These are phyloP conservation scores for Myopa testacea DNA, from an alignment of 2,888 invertebrate genomes.

Conservation along the genomic window DNA sequence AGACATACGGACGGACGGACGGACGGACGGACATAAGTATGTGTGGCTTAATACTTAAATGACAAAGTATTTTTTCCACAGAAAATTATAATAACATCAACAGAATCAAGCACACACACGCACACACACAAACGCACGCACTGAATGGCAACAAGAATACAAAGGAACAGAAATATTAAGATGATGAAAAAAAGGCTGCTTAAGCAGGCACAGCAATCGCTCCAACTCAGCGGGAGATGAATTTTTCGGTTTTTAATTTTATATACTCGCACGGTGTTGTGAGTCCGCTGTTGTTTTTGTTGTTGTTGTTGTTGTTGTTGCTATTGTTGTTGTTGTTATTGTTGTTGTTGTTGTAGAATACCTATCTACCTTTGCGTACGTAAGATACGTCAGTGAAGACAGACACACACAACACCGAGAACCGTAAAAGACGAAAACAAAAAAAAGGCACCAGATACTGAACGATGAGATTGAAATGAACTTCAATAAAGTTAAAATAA, in stretches of 20 bases:
- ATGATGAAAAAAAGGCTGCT: slow-evolving; percentile 22
- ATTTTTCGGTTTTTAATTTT: slow-evolving; percentile 51
- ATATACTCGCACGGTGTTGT: slow-evolving; percentile 31
- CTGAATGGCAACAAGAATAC: background rate
- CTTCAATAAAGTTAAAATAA: slow-evolving; percentile 44
- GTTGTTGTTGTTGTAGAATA: slow-evolving; percentile 3
- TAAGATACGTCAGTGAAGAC: slow-evolving; percentile 22
- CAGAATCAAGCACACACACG: background rate
- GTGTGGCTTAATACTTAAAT: background rate
- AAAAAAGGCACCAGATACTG: background rate
- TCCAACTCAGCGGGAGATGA: slow-evolving; percentile 61
- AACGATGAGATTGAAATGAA: slow-evolving; percentile 41
- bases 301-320: slow-evolving; percentile 19
- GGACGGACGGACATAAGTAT: background rate
- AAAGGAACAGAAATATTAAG: slow-evolving; percentile 21
- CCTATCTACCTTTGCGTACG: slow-evolving; percentile 32
- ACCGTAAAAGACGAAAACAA: slow-evolving; percentile 2
- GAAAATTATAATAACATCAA: slow-evolving; percentile 36
- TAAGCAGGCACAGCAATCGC: slow-evolving; percentile 54
- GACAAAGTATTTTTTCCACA: slow-evolving; percentile 30
- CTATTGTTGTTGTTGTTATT: slow-evolving; percentile 27
- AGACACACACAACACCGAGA: background rate
- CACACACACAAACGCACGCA: background rate
- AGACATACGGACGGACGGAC: background rate
- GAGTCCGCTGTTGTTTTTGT: background rate